A percentile compares a stretch with the other conserved stretches of the same genome.
Conservation (phyloP, 1,140 invertebrate genomes). For the Drosophila azteca region DNA sequence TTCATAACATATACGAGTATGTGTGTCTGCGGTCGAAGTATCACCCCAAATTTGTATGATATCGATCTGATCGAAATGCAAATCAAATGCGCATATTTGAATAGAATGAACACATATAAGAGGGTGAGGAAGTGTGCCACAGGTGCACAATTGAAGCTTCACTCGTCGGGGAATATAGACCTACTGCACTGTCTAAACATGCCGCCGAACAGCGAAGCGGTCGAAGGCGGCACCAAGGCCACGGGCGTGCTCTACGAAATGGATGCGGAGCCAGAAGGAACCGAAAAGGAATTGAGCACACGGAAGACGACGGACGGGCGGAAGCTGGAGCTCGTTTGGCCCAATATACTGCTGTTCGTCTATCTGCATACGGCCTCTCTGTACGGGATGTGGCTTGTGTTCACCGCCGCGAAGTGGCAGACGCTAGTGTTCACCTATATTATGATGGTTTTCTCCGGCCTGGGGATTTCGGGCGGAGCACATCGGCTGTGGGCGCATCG, state of each 20-base stretch:
- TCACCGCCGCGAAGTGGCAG: slow-evolving; percentile 90
- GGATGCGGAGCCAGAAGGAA: slow-evolving; percentile 85
- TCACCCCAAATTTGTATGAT: too few species aligned
- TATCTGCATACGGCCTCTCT: slow-evolving; percentile 93
- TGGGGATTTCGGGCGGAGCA: slow-evolving; percentile 96
- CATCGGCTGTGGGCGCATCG: slow-evolving; percentile 97
- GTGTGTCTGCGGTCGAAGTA: too few species aligned
- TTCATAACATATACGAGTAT: too few species aligned
- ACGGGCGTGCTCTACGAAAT: slow-evolving; percentile 87
- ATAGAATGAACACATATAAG: too few species aligned
- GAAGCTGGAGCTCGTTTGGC: slow-evolving; percentile 92
- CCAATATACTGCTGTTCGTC: slow-evolving; percentile 93
- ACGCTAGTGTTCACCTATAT: slow-evolving; percentile 84
- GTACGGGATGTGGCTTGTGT: slow-evolving; percentile 92
- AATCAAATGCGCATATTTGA: too few species aligned
- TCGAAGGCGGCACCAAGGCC: background rate
- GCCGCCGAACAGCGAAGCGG: slow-evolving; percentile 44
- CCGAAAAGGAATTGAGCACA: slow-evolving; percentile 83
- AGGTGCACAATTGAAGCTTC: too few species aligned
- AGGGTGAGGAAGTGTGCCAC: too few species aligned
- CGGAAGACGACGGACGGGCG: slow-evolving; percentile 73
- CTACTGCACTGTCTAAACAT: background rate
- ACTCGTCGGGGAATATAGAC: too few species aligned
- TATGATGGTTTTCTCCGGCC: slow-evolving; percentile 84
- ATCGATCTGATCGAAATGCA: too few species aligned